phyloP scores from a whole-genome alignment of 2,113 vertebrate genomes.

The Corythornis vintsioides region DNA sequence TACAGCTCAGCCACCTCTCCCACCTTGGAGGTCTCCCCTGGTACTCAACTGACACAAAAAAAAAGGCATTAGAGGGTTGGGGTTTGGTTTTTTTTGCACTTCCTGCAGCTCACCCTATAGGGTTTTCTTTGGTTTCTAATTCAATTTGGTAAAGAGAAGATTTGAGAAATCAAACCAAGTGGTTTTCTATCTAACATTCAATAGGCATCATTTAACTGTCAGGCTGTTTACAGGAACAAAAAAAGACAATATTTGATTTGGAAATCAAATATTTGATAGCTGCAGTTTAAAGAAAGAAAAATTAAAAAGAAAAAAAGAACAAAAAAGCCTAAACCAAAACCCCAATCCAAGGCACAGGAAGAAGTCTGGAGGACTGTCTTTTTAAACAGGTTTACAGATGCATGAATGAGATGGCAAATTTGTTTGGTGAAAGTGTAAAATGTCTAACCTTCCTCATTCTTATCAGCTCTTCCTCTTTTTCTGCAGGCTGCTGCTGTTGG shows the following conservation, averaged over 20 bases:
- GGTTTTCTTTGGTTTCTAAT: not conserved
- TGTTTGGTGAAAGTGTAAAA: constrained; percentile 61
- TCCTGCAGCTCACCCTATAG: not conserved
- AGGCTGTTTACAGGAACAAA: not conserved
- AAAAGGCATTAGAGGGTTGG: not conserved
- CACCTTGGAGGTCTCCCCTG: not conserved
- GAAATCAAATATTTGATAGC: not conserved
- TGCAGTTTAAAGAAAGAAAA: not conserved
- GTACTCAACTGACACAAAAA: not conserved
- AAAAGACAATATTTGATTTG: not conserved
- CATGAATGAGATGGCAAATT: constrained; percentile 55
- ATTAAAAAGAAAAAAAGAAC: too few species aligned
- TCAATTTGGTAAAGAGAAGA: not conserved
- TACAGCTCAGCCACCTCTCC: not conserved
- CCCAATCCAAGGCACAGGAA: constrained; percentile 55
- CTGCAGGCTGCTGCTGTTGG: constrained; percentile 86
- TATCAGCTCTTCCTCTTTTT: constrained; percentile 87
- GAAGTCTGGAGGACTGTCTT: constrained; percentile 72
- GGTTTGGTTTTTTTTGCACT: not conserved
- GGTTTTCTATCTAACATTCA: not conserved
- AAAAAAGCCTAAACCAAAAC: not conserved
- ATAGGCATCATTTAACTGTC: not conserved
- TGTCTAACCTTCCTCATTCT: constrained; percentile 97
- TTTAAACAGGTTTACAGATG: constrained; percentile 70
- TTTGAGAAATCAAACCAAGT: not conserved